These are phyloP conservation scores for Barnardius zonarius DNA, from an alignment of 2,113 vertebrate species.

Conservation along the genomic window DNA sequence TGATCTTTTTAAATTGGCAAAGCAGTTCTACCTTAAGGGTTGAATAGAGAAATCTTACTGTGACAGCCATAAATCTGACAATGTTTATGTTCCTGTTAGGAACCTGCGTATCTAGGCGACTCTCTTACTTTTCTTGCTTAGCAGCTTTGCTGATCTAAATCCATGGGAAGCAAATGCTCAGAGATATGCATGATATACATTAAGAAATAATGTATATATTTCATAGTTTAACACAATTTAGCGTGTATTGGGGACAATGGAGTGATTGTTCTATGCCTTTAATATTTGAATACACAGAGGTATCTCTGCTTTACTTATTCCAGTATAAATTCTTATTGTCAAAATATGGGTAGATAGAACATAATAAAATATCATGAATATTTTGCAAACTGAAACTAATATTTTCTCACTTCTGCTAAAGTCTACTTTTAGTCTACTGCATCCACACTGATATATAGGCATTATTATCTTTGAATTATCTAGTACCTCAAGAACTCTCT, in stretches of 20 bases:
- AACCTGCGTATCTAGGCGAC: neutral
- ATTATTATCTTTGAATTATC: neutral
- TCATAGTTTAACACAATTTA: neutral
- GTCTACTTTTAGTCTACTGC: neutral
- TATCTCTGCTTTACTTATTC: neutral
- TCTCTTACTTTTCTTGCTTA: neutral
- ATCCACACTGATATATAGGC: neutral
- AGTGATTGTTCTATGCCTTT: neutral
- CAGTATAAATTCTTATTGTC: neutral
- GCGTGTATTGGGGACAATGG: neutral
- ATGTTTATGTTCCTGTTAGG: neutral
- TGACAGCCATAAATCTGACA: neutral
- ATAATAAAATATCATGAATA: neutral
- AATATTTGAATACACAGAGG: neutral
- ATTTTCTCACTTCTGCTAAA: neutral
- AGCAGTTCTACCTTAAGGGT: neutral
- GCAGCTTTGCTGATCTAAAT: neutral
- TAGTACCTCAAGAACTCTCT: neutral
- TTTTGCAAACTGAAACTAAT: neutral
- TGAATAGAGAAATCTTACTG: neutral
- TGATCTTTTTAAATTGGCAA: neutral
- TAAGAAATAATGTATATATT: neutral
- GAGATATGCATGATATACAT: neutral
- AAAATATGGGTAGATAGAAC: neutral
- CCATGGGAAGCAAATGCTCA: neutral